Percentiles rank a stretch among this genome's conserved stretches.
Evolutionary conservation across 2,113 vertebrate species (phyloP).

Genomic region (Egretta garzetta): DNA sequence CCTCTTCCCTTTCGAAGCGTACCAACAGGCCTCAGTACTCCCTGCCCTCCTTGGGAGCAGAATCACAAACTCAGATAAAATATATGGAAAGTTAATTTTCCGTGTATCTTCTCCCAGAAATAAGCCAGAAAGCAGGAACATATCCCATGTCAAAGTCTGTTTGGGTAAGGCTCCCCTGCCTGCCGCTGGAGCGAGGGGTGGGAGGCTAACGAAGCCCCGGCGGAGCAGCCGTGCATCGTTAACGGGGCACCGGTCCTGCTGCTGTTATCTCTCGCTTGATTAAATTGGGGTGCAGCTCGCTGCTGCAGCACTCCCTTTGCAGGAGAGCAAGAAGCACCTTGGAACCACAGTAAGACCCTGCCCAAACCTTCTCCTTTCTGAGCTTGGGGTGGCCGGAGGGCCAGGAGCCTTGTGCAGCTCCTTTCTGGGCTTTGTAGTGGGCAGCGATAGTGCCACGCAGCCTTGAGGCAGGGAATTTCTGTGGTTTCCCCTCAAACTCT

Average conservation of each 20-base stretch:
- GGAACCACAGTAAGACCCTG: background rate
- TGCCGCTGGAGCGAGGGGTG: rapidly evolving
- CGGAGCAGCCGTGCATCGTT: background rate
- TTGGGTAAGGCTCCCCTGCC: background rate
- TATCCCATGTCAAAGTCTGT: background rate
- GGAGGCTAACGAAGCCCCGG: background rate
- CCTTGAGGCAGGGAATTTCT: rapidly evolving
- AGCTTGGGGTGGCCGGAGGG: rapidly evolving
- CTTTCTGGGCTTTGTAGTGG: background rate
- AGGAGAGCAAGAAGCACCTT: background rate
- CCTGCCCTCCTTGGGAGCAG: background rate
- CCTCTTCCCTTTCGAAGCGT: background rate
- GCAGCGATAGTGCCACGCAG: rapidly evolving
- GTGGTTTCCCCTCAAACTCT: background rate
- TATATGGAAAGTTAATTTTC: background rate
- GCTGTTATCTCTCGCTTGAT: background rate
- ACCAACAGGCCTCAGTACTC: background rate
- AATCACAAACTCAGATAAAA: background rate
- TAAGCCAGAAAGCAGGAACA: background rate
- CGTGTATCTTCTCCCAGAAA: background rate
- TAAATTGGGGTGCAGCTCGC: rapidly evolving
- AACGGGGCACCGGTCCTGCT: rapidly evolving
- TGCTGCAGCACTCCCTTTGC: background rate
- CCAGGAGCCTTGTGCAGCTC: rapidly evolving
- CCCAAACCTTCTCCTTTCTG: background rate